Conservation (phyloP, 2,888 invertebrate genomes). For the Desoria tigrina region DNA sequence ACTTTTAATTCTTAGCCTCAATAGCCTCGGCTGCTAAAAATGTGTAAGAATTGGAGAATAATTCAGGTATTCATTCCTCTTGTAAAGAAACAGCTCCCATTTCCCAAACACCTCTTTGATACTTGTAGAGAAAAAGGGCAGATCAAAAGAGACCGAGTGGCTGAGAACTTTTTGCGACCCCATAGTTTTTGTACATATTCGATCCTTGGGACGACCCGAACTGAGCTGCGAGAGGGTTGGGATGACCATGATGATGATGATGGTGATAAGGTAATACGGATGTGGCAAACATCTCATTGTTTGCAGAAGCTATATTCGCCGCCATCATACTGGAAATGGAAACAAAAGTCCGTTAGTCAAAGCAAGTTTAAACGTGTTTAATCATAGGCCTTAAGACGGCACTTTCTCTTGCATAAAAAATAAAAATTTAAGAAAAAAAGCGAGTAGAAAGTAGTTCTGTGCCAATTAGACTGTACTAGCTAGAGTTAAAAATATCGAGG, state of each 20-base stretch:
- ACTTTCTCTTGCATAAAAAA: slow-evolving; percentile 26
- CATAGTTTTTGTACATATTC: slow-evolving; percentile 48
- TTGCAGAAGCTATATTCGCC: slow-evolving; percentile 44
- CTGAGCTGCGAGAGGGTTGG: slow-evolving; percentile 39
- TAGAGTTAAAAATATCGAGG: too few species aligned
- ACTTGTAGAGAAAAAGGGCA: too few species aligned
- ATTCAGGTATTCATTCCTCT: too few species aligned
- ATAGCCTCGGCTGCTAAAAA: too few species aligned
- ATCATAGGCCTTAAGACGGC: slow-evolving; percentile 3
- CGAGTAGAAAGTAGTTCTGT: slow-evolving; percentile 4
- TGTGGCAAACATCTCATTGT: slow-evolving; percentile 49
- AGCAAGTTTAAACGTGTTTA: slow-evolving; percentile 5
- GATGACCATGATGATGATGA: slow-evolving; percentile 40
- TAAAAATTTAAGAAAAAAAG: neutral
- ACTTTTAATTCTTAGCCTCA: too few species aligned
- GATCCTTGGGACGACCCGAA: slow-evolving; percentile 43
- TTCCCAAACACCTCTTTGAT: too few species aligned
- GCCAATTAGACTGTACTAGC: too few species aligned
- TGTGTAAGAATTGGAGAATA: too few species aligned
- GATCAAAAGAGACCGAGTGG: slow-evolving; percentile 44
- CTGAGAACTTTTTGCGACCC: slow-evolving; percentile 48
- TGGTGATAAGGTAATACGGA: slow-evolving; percentile 48
- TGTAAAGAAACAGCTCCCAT: too few species aligned
- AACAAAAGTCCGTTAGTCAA: too few species aligned
- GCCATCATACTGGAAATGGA: slow-evolving; percentile 49